Conservation (phyloP, 2,888 invertebrate genomes). For the Steromphala cineraria region DNA sequence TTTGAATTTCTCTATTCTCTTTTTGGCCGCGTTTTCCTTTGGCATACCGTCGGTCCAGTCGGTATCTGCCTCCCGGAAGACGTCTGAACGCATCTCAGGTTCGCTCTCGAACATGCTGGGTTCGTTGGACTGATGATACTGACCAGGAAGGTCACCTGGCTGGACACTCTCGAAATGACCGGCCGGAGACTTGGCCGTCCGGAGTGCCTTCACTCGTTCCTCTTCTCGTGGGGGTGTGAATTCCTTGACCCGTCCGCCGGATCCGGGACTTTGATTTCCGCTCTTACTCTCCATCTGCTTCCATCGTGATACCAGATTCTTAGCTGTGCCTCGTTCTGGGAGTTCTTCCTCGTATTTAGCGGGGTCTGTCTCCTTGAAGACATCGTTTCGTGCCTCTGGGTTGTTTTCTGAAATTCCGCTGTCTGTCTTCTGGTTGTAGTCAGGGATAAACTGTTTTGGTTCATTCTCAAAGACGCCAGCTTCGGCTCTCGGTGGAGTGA, state of each 20-base stretch:
- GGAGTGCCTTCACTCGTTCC: slow-evolving; percentile 40
- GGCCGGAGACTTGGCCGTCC: slow-evolving; percentile 62
- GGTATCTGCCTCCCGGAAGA: slow-evolving; percentile 76
- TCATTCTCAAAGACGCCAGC: slow-evolving; percentile 61
- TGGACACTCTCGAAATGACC: slow-evolving; percentile 57
- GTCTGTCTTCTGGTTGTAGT: slow-evolving; percentile 44
- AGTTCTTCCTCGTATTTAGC: slow-evolving; percentile 66
- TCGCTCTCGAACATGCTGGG: slow-evolving; percentile 61
- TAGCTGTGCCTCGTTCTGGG: slow-evolving; percentile 84
- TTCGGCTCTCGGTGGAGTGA: slow-evolving; percentile 58
- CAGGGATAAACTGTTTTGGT: slow-evolving; percentile 45
- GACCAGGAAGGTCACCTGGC: slow-evolving; percentile 63
- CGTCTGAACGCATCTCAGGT: slow-evolving; percentile 65
- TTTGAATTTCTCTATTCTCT: slow-evolving; percentile 89
- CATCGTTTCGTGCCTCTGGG: slow-evolving; percentile 64
- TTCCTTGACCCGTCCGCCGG: slow-evolving; percentile 60
- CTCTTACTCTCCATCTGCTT: slow-evolving; percentile 84
- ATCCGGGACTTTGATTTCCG: slow-evolving; percentile 48
- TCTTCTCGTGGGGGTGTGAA: slow-evolving; percentile 67
- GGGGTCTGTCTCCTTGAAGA: slow-evolving; percentile 75
- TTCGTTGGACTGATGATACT: slow-evolving; percentile 52
- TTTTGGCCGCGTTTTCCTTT: slow-evolving; percentile 85
- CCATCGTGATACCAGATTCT: slow-evolving; percentile 87
- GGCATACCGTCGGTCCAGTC: slow-evolving; percentile 72
- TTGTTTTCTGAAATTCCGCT: slow-evolving; percentile 67